These are phyloP conservation scores for Zosterops borbonicus DNA, from an alignment of 2,113 vertebrate genomes.

Conservation along the genomic window DNA sequence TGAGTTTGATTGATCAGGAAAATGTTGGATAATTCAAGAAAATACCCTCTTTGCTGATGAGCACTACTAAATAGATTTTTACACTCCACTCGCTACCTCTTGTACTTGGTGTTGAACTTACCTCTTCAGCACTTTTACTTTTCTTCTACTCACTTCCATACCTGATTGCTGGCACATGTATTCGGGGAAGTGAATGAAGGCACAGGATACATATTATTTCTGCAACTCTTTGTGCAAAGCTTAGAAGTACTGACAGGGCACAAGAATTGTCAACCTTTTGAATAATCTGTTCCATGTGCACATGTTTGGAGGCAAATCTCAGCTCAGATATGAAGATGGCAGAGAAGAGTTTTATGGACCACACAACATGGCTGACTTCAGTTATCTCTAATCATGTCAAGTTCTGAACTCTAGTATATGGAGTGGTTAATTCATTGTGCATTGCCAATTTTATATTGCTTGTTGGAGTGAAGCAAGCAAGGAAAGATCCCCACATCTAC, in stretches of 20 bases:
- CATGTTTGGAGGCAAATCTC: not conserved
- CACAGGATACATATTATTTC: not conserved
- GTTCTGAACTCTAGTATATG: not conserved
- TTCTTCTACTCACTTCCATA: not conserved
- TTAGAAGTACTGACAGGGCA: not conserved
- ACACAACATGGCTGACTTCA: not conserved
- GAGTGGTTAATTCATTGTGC: not conserved
- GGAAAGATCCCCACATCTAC: not conserved
- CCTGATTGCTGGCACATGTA: not conserved
- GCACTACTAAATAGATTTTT: not conserved
- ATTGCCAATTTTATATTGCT: not conserved
- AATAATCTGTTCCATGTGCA: not conserved
- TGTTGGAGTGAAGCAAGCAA: not conserved
- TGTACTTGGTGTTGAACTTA: not conserved
- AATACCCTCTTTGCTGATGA: not conserved
- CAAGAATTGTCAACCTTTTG: not conserved
- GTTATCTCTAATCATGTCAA: not conserved
- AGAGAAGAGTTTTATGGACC: not conserved
- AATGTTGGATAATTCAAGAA: not conserved
- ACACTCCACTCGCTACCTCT: not conserved
- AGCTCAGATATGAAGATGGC: not conserved
- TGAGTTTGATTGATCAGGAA: not conserved
- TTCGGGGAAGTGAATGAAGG: fast-evolving
- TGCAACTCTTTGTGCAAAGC: not conserved
- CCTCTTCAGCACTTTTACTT: not conserved